Evolutionary conservation across 2,797 vertebrate genomes (phyloP).

Genomic region (Sebastes diaconus): DNA sequence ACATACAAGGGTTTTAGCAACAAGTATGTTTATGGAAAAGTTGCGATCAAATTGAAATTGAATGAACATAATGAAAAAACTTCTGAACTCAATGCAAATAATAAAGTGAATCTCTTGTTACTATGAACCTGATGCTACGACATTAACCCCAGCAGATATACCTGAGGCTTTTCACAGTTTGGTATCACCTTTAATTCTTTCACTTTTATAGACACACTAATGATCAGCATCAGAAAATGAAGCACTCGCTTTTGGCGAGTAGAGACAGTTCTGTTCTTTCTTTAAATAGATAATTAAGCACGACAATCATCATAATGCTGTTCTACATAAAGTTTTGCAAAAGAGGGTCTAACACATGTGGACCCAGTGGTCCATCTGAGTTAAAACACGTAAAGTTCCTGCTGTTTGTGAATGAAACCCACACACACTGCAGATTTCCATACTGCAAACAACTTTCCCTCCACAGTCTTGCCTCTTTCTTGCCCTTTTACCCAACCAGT

Average conservation of each 20-base stretch:
- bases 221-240: not conserved
- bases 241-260: not conserved
- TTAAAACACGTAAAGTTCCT: not conserved
- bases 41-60: not conserved
- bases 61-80: not conserved
- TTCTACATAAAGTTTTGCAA: not conserved
- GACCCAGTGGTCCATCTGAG: not conserved
- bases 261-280: not conserved
- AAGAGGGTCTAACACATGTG: not conserved
- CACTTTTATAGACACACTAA: not conserved
- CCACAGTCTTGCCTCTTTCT: not conserved
- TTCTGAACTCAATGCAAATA: not conserved
- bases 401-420: slow-evolving; percentile 27
- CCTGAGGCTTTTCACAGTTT: not conserved
- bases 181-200: not conserved
- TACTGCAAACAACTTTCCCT: not conserved
- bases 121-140: not conserved
- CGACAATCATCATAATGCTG: not conserved
- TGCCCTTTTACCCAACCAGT: not conserved
- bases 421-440: slow-evolving; percentile 9
- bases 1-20: not conserved
- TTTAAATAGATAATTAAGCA: not conserved
- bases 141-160: not conserved
- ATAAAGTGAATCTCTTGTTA: not conserved
- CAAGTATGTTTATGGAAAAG: not conserved